Percentiles rank a stretch among this genome's conserved stretches.
phyloP scores from a whole-genome alignment of 1,140 invertebrate species.

The Drosophila subpulchrella region DNA sequence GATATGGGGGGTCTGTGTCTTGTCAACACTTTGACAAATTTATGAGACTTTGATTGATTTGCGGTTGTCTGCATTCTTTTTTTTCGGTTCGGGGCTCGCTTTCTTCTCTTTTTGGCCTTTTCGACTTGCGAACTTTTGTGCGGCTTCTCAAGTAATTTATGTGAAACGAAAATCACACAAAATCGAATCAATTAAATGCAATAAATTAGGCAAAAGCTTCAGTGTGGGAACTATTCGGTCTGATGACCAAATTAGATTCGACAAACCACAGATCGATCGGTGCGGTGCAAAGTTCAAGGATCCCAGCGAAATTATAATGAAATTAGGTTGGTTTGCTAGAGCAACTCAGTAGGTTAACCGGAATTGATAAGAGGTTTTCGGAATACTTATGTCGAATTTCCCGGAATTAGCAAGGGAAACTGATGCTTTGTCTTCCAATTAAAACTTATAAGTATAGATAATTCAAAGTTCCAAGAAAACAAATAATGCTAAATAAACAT shows the following conservation, averaged over 20 bases:
- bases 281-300: constrained; percentile 56
- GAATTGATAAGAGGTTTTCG: background rate
- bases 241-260: constrained; percentile 4
- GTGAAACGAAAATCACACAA: constrained; percentile 42
- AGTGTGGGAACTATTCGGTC: constrained; percentile 14
- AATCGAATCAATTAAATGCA: constrained; percentile 71
- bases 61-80: constrained; percentile 51
- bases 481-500: background rate
- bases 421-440: background rate
- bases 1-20: constrained; percentile 44
- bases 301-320: background rate
- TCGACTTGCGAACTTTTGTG: constrained; percentile 32
- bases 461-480: background rate
- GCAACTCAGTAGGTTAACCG: background rate
- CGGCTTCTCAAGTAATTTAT: constrained; percentile 41
- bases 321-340: background rate
- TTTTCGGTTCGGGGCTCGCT: constrained; percentile 14
- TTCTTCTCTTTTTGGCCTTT: background rate
- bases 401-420: background rate
- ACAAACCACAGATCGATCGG: background rate
- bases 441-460: background rate
- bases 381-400: background rate
- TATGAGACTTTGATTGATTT: constrained; percentile 84
- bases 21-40: constrained; percentile 79
- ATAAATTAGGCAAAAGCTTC: constrained; percentile 57